Conservation (phyloP, 2,113 vertebrate species). For the Lichenostomus cassidix region DNA sequence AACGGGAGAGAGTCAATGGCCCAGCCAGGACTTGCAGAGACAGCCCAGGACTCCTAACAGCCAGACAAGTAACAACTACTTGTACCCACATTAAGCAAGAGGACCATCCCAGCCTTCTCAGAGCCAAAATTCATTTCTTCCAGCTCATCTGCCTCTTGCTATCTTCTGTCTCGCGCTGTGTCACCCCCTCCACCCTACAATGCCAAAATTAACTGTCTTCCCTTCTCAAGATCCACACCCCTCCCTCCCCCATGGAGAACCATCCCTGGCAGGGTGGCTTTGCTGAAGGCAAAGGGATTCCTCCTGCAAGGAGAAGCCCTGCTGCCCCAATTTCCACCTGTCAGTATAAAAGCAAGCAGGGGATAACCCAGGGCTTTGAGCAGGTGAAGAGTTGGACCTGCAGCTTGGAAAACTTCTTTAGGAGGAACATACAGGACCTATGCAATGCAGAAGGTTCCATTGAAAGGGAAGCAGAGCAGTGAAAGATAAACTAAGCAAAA, state of each 20-base stretch:
- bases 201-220: background rate
- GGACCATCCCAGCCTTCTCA: background rate
- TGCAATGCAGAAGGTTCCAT: background rate
- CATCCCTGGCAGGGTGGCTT: background rate
- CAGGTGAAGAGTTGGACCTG: background rate
- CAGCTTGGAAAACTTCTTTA: background rate
- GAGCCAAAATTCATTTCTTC: background rate
- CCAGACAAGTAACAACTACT: background rate
- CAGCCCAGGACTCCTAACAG: background rate
- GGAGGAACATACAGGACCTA: background rate
- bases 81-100: fast-evolving
- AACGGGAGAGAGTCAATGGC: background rate
- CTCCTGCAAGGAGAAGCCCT: background rate
- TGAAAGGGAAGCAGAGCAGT: background rate
- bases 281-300: background rate
- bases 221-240: background rate
- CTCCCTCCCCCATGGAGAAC: background rate
- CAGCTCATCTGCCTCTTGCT: background rate
- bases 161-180: background rate
- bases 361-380: background rate
- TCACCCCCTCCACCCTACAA: background rate
- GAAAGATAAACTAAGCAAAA: background rate
- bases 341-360: background rate
- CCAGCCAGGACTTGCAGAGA: background rate
- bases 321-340: background rate